A percentile compares a stretch with the other conserved stretches of the same genome.
Conservation (phyloP, 2,113 vertebrate species). For the Gnathonemus longibarbis region DNA sequence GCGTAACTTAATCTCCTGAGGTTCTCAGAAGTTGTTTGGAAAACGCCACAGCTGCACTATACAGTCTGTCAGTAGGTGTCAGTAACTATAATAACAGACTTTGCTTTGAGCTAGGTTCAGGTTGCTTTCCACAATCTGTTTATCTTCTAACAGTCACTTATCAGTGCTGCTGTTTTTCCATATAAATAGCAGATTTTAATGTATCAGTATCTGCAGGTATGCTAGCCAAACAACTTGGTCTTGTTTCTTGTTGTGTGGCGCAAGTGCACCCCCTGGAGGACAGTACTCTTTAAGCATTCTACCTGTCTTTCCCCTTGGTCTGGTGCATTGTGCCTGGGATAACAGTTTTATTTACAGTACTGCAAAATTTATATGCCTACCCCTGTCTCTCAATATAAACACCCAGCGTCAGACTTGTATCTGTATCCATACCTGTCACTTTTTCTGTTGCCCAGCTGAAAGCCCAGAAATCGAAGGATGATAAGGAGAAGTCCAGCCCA, state of each 20-base stretch:
- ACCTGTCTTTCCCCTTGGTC: neutral
- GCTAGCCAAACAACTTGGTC: neutral
- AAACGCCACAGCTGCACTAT: neutral
- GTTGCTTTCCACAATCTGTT: neutral
- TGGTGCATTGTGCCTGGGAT: neutral
- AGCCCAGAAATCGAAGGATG: conserved; percentile 56
- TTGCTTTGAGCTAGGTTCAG: neutral
- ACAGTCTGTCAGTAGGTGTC: conserved; percentile 10
- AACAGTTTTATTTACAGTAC: neutral
- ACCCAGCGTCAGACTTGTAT: neutral
- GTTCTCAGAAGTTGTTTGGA: neutral
- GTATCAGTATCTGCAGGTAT: neutral
- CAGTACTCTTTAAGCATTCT: neutral
- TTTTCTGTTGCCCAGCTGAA: conserved; percentile 48
- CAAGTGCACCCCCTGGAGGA: neutral
- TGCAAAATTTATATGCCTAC: neutral
- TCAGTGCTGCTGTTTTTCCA: neutral
- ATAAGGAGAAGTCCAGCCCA: conserved; percentile 51
- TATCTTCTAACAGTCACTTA: neutral
- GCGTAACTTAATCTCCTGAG: neutral
- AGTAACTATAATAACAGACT: neutral
- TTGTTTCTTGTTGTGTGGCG: neutral
- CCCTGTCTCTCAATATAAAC: neutral
- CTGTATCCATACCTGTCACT: conserved; percentile 26
- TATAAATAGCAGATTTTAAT: neutral